Evolutionary conservation across 2,113 vertebrate genomes (phyloP), one percentile per base, ranked within the genome.

Genomic region (Spea bombifrons): DNA sequence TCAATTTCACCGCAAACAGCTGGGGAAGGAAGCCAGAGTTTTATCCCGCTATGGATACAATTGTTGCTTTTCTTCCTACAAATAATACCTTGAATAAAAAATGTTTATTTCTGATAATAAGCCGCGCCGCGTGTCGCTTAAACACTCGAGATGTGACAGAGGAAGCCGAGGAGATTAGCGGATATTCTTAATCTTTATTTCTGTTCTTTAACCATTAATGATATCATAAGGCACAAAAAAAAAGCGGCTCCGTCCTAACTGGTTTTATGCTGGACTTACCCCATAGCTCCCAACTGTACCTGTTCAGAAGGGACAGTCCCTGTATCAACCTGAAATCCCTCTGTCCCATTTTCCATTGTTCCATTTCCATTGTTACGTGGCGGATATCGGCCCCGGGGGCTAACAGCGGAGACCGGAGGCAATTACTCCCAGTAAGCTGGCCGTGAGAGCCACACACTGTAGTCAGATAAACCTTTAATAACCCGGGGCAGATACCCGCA

Each of bases 71-170:
- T 73, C 57, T 73, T 66, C 76, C 61, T 16, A 5, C 43, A 66
- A 59, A 79, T 72, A 79, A 79, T 66, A 66, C 15, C 17, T 16
- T 73, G 55, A 79, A 73, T 79, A 79, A 66, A 30, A 71, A 79
- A 66, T 66, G 76, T 79, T 79, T 72, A 72, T 73, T 50, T 17
- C 76, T 53, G 15, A 72, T 79, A 73, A 73, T 66, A 12, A 43
- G 13, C 48, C 4, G 12, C 59, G 5, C 68, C 8, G 68, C 47
- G 8, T n/a, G 67, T 10, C 13, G 44, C 67, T 65, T 5, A 8
- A 10, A 30, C 15, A 47, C 55, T 48, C 44, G 3, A 71, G 46
- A 6, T 49, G 46, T 48, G 5, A 49, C 15, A 17, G 4, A 8
- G 55, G 17, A 30, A 63, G 45, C 16, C 10, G 8, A 4, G 46